Evolutionary conservation across 2,113 vertebrate species (phyloP), one percentile per base, ranked within the genome.

Genomic region (Podocnemis expansa): DNA sequence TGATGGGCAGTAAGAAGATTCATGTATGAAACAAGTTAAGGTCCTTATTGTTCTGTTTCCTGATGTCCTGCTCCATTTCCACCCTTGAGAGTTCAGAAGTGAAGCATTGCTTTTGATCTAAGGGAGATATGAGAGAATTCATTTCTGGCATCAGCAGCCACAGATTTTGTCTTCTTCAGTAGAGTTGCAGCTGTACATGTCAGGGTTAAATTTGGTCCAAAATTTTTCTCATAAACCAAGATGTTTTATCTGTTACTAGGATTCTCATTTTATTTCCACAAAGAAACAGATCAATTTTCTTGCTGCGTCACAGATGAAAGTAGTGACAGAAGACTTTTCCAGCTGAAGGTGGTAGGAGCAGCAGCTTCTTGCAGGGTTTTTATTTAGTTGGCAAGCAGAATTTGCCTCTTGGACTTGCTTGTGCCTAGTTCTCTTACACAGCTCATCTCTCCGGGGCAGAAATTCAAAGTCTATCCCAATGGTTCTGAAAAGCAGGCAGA

Each of bases 371-470:
- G 45, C 86, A 85, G 79, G 45, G 91, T 82, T 89, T 93, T 54
- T 91, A 85, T 85, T 95, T 90, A 86, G 75, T 47, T 81, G 75
- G 51, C 73, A 97, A 93, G 89, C 47, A 43, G 85, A 51, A 5
- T 81, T 45, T 88, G 31, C 34, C 17, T 76, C 63, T 34, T 84
- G 87, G 94, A 80, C 47, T 52, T 94, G 88, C 81, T 67, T 89
- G 58, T 70, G 96, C 87, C 87, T 94, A 91, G 87, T 91, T 95
- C 67, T 85, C 90, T 84, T 31, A 78, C 22, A 82, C 24, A 63
- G 80, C 91, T 93, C 24, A 58, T 95, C 29, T 93, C 80, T 91
- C 81, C 78, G 89, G 89, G 89, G 84, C 76, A 91, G 52, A 92
- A 78, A 86, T 87, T 22, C 76, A 82, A 88, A 88, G 80, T 96